Percentiles rank a stretch among this genome's conserved stretches.
Conservation (phyloP, 2,888 invertebrate species). For the Hypsopygia costalis region DNA sequence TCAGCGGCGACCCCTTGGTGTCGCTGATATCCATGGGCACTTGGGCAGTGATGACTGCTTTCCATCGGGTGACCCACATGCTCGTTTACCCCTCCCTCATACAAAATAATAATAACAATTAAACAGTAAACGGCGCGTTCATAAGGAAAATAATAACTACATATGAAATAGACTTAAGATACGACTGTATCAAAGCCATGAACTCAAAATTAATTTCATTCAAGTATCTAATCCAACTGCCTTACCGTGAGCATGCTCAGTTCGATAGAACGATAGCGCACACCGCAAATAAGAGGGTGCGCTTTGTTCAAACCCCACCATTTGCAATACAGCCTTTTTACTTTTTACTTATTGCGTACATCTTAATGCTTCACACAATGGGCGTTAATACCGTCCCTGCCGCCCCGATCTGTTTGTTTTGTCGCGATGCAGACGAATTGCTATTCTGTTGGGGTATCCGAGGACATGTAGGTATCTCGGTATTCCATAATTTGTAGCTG, state of each 20-base stretch:
- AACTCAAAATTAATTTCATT: too few species aligned
- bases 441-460: not conserved
- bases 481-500: not conserved
- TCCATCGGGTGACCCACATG: too few species aligned
- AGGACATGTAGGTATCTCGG: not conserved
- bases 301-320: slow-evolving; percentile 47
- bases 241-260: slow-evolving; percentile 18
- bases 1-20: too few species aligned
- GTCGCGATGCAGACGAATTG: slow-evolving; percentile 13
- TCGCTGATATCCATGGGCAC: too few species aligned
- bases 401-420: slow-evolving; percentile 23
- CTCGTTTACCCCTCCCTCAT: too few species aligned
- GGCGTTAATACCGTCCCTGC: slow-evolving; percentile 46
- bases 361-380: slow-evolving; percentile 58
- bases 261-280: slow-evolving; percentile 58
- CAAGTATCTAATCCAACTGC: slow-evolving; percentile 22
- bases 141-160: too few species aligned
- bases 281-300: slow-evolving; percentile 69
- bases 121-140: too few species aligned
- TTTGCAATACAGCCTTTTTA: slow-evolving; percentile 54
- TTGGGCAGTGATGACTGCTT: too few species aligned
- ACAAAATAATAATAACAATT: too few species aligned
- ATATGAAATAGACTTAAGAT: too few species aligned
- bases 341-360: slow-evolving; percentile 45
- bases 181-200: too few species aligned